Percentiles rank a stretch among this genome's conserved stretches.
phyloP scores from a whole-genome alignment of 1,140 invertebrate species.

The Atopsyche davidsoni region DNA sequence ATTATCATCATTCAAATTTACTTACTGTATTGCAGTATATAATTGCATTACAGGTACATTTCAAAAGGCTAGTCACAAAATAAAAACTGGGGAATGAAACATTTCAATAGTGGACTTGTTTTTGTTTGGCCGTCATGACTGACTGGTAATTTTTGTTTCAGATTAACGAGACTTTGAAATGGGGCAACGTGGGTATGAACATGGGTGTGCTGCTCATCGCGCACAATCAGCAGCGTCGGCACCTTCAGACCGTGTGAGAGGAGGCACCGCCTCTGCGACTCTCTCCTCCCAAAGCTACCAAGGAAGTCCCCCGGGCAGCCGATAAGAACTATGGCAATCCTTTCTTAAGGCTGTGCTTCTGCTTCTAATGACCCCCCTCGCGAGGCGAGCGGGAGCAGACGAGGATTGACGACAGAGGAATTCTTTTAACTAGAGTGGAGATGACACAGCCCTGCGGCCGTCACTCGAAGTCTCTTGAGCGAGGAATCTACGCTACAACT shows the following conservation, averaged over 20 bases:
- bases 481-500: no score
- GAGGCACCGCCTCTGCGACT: constrained; percentile 24
- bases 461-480: no score
- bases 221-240: constrained; percentile 41
- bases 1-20: no score
- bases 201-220: constrained; percentile 56
- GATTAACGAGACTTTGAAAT: constrained; percentile 61
- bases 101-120: no score
- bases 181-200: constrained; percentile 61
- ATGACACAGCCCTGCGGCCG: no score
- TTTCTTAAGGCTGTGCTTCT: constrained; percentile 25
- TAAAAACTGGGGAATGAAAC: no score
- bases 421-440: no score
- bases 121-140: no score
- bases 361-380: constrained; percentile 20
- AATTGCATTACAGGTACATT: no score
- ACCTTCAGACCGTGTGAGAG: constrained; percentile 46
- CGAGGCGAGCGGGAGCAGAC: constrained; percentile 5
- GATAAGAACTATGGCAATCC: constrained; percentile 15
- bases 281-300: constrained; percentile 28
- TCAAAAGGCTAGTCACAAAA: no score
- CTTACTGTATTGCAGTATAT: no score
- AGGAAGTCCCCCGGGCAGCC: constrained; percentile 19
- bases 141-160: constrained; percentile 45
- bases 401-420: constrained; percentile 15